Base-by-base conservation (phyloP, 2,888 invertebrate genomes). In the Platycheirus rosarum region DNA sequence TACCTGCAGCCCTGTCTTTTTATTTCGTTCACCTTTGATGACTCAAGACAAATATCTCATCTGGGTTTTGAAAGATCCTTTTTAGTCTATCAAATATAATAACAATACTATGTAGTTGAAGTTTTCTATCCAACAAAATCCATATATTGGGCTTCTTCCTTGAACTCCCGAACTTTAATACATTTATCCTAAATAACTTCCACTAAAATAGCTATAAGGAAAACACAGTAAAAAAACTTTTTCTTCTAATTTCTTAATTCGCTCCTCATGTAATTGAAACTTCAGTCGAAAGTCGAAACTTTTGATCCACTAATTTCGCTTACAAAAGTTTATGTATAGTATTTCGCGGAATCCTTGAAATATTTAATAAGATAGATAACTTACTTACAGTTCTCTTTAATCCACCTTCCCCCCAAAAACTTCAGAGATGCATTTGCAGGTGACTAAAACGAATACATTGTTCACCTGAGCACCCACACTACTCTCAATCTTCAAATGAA, bases 401-500 rank as follows among this genome's bases (percentile, higher is more conserved):
- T n/a, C n/a, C 35, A 53, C 13, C 42, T 55, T 6, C 37, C 5
- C 18, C 37, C 9, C 29, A 13, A 53, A 20, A 14, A 8, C 20
- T 32, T 57, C 11, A 26, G 40, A 49, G 16, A 16, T 44, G 48
- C 29, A 37, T 20, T 32, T 8, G n/a, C n/a, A n/a, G n/a, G n/a
- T n/a, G n/a, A n/a, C n/a, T 16, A 18, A 9, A 69, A 9, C 40
- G 32, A 18, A 53, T 35, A 66, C 20, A 46, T 62, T 46, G 29
- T 32, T 62, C 16, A 20, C 35, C 2, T 16, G 55, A 23, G 9
- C 29, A 53, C n/a, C 32, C 53, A 20, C 37, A 74, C 65, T 32
- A 23, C 63, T 71, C 44, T 60, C 20, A 35, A 74, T 42, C 62
- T 32, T 13, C 37, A 53, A 63, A 63, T 16, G 20, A 23, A 16